Evolutionary conservation across 2,113 vertebrate genomes (phyloP).

Genomic region (Azemiops feae): DNA sequence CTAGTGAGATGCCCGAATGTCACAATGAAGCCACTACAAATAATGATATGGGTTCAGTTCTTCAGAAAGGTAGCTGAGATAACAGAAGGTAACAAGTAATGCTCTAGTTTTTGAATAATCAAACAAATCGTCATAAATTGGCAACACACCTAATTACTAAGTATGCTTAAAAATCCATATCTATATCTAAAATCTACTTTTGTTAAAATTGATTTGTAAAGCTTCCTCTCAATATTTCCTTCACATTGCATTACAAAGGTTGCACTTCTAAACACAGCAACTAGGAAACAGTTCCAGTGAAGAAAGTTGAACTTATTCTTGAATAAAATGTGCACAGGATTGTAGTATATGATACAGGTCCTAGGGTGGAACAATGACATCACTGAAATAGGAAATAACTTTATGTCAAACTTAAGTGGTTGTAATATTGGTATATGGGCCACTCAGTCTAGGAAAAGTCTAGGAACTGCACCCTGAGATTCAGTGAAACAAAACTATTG

Average conservation of each 20-base stretch:
- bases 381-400: background rate
- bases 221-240: background rate
- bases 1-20: background rate
- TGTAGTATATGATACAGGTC: background rate
- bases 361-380: background rate
- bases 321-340: background rate
- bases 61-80: background rate
- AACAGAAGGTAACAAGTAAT: conserved; percentile 15
- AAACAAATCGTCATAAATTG: background rate
- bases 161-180: background rate
- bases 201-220: background rate
- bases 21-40: background rate
- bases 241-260: background rate
- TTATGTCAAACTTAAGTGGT: background rate
- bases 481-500: background rate
- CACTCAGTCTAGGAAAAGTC: background rate
- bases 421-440: background rate
- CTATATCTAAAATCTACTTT: background rate
- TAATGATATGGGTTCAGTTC: background rate
- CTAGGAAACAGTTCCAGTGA: background rate
- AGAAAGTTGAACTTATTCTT: background rate
- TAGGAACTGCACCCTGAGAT: background rate
- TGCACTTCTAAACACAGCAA: background rate
- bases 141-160: background rate
- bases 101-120: background rate